Percentiles rank a stretch among this genome's conserved stretches.
These are phyloP conservation scores for Condylura cristata DNA, from an alignment of 2,113 vertebrate species.

Conservation along the genomic window DNA sequence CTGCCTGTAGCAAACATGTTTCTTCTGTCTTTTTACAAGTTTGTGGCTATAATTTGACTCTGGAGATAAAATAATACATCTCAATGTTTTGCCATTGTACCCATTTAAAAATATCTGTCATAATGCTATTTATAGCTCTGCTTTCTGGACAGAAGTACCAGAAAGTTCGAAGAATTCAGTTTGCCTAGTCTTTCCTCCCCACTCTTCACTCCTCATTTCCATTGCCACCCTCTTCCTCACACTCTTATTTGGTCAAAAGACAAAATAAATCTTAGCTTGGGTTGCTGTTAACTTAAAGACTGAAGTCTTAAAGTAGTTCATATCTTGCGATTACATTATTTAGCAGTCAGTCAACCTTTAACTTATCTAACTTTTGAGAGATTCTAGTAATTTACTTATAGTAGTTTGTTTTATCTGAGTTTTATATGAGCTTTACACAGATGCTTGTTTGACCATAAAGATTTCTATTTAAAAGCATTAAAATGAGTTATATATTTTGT, in stretches of 20 bases:
- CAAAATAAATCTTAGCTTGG: slow-evolving; percentile 41
- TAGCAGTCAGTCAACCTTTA: slow-evolving; percentile 86
- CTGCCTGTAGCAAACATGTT: slow-evolving; percentile 81
- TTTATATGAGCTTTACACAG: slow-evolving; percentile 84
- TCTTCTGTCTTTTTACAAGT: background rate
- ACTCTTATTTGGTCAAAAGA: background rate
- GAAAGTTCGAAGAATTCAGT: slow-evolving; percentile 24
- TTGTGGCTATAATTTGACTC: slow-evolving; percentile 35
- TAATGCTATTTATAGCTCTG: background rate
- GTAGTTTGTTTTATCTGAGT: slow-evolving; percentile 81
- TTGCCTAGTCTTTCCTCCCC: slow-evolving; percentile 1
- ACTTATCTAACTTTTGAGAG: slow-evolving; percentile 82
- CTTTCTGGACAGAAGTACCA: background rate
- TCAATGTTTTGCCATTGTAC: slow-evolving; percentile 14
- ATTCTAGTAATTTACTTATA: slow-evolving; percentile 85
- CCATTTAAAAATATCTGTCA: slow-evolving; percentile 32
- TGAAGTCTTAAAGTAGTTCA: background rate
- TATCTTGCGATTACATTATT: slow-evolving; percentile 51
- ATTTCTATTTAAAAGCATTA: slow-evolving; percentile 56
- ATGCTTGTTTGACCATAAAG: slow-evolving; percentile 83
- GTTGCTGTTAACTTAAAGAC: slow-evolving; percentile 50
- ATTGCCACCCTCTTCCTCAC: background rate
- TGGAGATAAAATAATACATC: slow-evolving; percentile 5
- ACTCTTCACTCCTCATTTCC: background rate
- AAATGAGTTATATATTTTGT: slow-evolving; percentile 4